Base-by-base conservation (phyloP, 2,113 vertebrate species). In the Erinaceus europaeus region DNA sequence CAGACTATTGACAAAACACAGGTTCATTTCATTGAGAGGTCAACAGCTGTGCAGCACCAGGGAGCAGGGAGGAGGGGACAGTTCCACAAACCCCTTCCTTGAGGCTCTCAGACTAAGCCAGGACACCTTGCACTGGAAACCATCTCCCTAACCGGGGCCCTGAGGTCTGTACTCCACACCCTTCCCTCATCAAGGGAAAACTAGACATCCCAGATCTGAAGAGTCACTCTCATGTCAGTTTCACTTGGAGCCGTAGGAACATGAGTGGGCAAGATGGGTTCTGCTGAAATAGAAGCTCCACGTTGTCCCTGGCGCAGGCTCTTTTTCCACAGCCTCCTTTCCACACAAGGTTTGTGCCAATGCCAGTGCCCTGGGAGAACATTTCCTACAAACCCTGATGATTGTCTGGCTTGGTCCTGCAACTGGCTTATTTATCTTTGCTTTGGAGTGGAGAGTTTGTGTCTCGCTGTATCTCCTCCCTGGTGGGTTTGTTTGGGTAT, bases 401-500 rank as follows among this genome's bases (percentile, higher is more conserved):
- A 62, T 2, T 23, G 5, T 27, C 20, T 42, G 79, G 25, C 38
- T n/a, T 25, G 5, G 15, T 71, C 10, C 9, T 18, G 3, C 17
- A 9, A 32, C n/a, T 8, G 27, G 46, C 27, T 75, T 80, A 29
- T 86, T 79, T 85, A 76, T 46, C 76, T 91, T 79, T 81, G 69
- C 64, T 81, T 79, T 34, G 52, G 44, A 67, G 57, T 71, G 13
- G 32, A 23, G 46, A 52, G n/a, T 62, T 65, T 68, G 59, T 53
- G 32, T 84, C 78, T 84, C 48, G 15, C 59, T 38, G 2, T 38
- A 32, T 42, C 72, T 71, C n/a, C 75, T 84, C 90, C 62, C 72
- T n/a, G 69, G 74, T 9, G 15, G 42, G 71, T 74, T 55, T 75
- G 50, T 82, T 87, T 89, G 79, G 64, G 34, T 68, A 36, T 89